A percentile compares a stretch with the other conserved stretches of the same genome.
These are phyloP conservation scores for Scylla paramamosain DNA, from an alignment of 1,140 invertebrate genomes.

Conservation along the genomic window DNA sequence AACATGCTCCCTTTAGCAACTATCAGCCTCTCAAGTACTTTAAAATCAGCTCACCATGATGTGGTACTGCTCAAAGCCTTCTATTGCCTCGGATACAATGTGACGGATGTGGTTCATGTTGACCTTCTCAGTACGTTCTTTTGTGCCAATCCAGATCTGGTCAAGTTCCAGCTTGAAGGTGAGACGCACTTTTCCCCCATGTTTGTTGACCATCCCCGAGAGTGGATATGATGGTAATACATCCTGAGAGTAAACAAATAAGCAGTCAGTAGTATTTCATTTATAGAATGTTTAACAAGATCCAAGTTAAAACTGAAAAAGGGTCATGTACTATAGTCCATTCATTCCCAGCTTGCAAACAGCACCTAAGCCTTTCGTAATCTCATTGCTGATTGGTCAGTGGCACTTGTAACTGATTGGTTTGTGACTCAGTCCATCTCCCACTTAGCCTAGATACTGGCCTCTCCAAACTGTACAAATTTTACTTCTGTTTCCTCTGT, in stretches of 20 bases:
- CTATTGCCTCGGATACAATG: constrained; percentile 91
- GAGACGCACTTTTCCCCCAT: constrained; percentile 94
- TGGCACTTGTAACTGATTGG: no score
- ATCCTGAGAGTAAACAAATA: constrained; percentile 83
- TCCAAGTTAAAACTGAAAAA: not conserved
- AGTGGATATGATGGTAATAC: constrained; percentile 90
- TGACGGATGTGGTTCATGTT: constrained; percentile 94
- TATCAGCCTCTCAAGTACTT: not conserved
- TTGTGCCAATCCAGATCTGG: constrained; percentile 96
- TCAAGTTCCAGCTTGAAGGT: constrained; percentile 96
- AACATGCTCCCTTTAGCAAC: no score
- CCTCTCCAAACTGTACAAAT: no score
- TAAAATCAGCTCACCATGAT: constrained; percentile 87
- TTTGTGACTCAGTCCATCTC: no score
- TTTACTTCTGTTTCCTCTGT: no score
- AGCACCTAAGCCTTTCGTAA: no score
- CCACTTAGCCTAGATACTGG: no score
- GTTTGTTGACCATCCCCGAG: constrained; percentile 95
- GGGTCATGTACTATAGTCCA: not conserved
- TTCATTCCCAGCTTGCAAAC: no score
- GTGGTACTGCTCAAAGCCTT: constrained; percentile 95
- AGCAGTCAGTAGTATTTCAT: not conserved
- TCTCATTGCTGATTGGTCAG: no score
- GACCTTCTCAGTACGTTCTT: constrained; percentile 96
- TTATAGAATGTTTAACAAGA: not conserved